Percentiles rank a stretch among this genome's conserved stretches.
Conservation (phyloP, 2,888 invertebrate species). For the Dugesia japonica region DNA sequence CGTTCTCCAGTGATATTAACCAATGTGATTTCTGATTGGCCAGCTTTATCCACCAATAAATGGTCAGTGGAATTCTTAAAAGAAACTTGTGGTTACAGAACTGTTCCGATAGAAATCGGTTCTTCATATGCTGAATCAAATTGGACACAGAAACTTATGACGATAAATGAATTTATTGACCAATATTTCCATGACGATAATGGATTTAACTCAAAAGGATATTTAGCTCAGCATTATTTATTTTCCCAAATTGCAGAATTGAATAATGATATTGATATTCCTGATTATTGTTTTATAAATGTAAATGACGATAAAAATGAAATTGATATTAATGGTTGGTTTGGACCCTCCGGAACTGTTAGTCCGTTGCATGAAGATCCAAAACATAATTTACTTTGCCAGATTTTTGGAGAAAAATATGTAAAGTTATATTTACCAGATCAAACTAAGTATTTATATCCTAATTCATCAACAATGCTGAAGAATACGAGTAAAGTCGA, state of each 20-base stretch:
- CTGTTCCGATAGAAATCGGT: conserved; percentile 85
- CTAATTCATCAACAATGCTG: conserved; percentile 60
- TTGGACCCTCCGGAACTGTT: conserved; percentile 78
- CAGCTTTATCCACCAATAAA: conserved; percentile 56
- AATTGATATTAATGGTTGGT: conserved; percentile 75
- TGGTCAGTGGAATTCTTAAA: conserved; percentile 55
- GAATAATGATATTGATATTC: conserved; percentile 65
- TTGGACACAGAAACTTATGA: conserved; percentile 81
- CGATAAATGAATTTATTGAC: conserved; percentile 65
- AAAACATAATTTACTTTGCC: conserved; percentile 73
- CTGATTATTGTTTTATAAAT: conserved; percentile 62
- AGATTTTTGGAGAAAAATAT: conserved; percentile 68
- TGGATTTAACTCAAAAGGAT: conserved; percentile 52
- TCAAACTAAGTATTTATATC: conserved; percentile 61
- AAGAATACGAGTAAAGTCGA: conserved; percentile 79
- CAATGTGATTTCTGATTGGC: conserved; percentile 63
- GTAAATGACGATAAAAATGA: conserved; percentile 39
- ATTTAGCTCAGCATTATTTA: conserved; percentile 85
- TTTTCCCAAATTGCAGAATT: conserved; percentile 78
- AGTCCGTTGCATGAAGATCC: conserved; percentile 86
- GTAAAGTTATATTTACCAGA: conserved; percentile 65
- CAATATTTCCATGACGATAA: conserved; percentile 45
- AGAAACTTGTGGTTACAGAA: conserved; percentile 63
- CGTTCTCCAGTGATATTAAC: conserved; percentile 58
- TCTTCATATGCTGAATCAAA: conserved; percentile 73